These are phyloP conservation scores for Drosophila greeni DNA, from an alignment of 2,888 invertebrate species.

Conservation along the genomic window DNA sequence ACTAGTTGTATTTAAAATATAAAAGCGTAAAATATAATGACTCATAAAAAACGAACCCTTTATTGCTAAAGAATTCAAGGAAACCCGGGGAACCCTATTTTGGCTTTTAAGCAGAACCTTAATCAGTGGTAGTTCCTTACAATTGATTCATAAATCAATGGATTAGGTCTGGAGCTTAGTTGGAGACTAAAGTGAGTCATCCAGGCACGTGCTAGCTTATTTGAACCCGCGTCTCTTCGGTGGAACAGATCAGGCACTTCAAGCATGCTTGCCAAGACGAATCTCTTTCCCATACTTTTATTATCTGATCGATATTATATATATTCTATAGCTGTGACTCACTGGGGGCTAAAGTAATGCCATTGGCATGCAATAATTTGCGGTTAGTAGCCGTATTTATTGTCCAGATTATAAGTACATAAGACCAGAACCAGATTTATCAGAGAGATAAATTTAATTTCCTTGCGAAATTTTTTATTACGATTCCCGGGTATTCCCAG, in stretches of 20 bases:
- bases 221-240: neutral
- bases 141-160: neutral
- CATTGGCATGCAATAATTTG: slow-evolving; percentile 39
- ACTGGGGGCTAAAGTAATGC: slow-evolving; percentile 3
- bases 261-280: slow-evolving; percentile 16
- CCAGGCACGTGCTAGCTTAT: neutral
- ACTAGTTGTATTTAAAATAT: neutral
- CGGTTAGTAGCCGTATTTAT: slow-evolving; percentile 19
- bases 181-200: slow-evolving; percentile 11
- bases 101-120: neutral
- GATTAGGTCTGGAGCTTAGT: slow-evolving; percentile 7
- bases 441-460: slow-evolving; percentile 3
- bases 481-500: neutral
- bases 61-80: neutral
- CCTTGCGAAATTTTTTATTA: neutral
- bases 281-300: slow-evolving; percentile 3
- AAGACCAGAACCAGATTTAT: slow-evolving; percentile 1
- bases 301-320: slow-evolving; percentile 8
- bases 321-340: slow-evolving; percentile 9
- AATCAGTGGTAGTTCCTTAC: slow-evolving; percentile 1
- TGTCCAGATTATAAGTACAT: slow-evolving; percentile 1
- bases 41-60: neutral
- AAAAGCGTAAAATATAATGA: neutral
- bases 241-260: neutral
- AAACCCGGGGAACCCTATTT: slow-evolving; percentile 1